Percentiles rank a stretch among this genome's conserved stretches.
Conservation (phyloP, 2,888 invertebrate genomes). For the Ligdia adustata region DNA sequence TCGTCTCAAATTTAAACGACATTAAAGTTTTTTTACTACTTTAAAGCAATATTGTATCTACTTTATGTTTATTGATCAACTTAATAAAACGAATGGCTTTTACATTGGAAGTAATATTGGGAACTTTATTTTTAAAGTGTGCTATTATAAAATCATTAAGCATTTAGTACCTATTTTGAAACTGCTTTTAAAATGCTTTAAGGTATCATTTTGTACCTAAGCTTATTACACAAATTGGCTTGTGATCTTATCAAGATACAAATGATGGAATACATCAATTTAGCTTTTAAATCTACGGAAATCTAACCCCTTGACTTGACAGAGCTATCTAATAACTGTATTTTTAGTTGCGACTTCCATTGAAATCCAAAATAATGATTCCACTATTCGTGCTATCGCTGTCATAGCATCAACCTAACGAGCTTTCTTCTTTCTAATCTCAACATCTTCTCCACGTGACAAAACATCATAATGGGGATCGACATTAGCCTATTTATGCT, state of each 20-base stretch:
- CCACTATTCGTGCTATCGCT: slow-evolving; percentile 21
- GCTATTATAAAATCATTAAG: slow-evolving; percentile 2
- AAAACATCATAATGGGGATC: slow-evolving; percentile 69
- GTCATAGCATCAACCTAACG: slow-evolving; percentile 30
- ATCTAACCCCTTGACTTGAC: not conserved
- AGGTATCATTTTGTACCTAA: not conserved
- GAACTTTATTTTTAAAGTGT: slow-evolving; percentile 1
- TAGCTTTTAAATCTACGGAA: not conserved
- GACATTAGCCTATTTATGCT: slow-evolving; percentile 74
- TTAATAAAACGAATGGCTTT: slow-evolving; percentile 16
- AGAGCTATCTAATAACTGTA: not conserved
- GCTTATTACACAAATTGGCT: not conserved
- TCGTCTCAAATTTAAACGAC: not conserved
- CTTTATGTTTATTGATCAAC: slow-evolving; percentile 16
- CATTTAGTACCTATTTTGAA: slow-evolving; percentile 7
- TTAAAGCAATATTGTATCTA: slow-evolving; percentile 1
- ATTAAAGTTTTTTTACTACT: slow-evolving; percentile 5
- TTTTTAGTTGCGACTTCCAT: slow-evolving; percentile 18
- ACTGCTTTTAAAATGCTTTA: slow-evolving; percentile 10
- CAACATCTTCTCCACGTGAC: slow-evolving; percentile 71
- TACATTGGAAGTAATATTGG: slow-evolving; percentile 1
- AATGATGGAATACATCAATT: slow-evolving; percentile 7
- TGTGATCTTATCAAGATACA: slow-evolving; percentile 11
- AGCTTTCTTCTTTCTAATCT: slow-evolving; percentile 44
- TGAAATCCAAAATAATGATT: slow-evolving; percentile 18